phyloP scores from a whole-genome alignment of 1,140 invertebrate species.

The Sycophaga agraensis region DNA sequence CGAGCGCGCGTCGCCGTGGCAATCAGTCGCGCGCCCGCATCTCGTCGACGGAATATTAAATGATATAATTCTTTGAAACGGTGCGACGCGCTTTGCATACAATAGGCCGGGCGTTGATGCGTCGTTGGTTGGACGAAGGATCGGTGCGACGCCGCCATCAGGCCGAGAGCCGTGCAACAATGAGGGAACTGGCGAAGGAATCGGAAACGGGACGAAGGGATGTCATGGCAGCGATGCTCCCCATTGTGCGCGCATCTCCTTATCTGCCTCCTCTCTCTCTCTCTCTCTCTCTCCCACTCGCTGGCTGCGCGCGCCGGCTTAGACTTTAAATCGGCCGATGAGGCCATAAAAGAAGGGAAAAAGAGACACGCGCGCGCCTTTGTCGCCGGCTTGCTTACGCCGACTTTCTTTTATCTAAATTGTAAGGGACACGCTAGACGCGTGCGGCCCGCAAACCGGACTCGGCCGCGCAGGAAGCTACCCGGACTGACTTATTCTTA shows the following conservation, averaged over 20 bases:
- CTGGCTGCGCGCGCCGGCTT: too few species aligned
- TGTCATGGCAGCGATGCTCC: neutral
- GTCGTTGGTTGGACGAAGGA: too few species aligned
- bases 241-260: neutral
- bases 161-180: neutral
- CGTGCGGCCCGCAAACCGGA: neutral
- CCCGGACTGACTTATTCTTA: too few species aligned
- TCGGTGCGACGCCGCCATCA: too few species aligned
- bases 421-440: neutral
- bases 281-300: too few species aligned
- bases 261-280: too few species aligned
- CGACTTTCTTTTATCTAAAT: neutral
- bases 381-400: neutral
- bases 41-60: constrained; percentile 8
- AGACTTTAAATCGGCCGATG: too few species aligned
- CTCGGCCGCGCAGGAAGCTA: too few species aligned
- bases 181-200: too few species aligned
- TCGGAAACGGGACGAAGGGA: neutral
- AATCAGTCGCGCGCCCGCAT: neutral
- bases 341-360: neutral
- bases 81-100: neutral
- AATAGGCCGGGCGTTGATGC: neutral
- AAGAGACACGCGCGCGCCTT: constrained; percentile 1
- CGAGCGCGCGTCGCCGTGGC: too few species aligned
- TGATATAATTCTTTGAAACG: constrained; percentile 1